Percentiles rank a stretch among this genome's conserved stretches.
These are phyloP conservation scores for Rhabdomys dilectus DNA, from an alignment of 2,113 vertebrate species.

Conservation along the genomic window DNA sequence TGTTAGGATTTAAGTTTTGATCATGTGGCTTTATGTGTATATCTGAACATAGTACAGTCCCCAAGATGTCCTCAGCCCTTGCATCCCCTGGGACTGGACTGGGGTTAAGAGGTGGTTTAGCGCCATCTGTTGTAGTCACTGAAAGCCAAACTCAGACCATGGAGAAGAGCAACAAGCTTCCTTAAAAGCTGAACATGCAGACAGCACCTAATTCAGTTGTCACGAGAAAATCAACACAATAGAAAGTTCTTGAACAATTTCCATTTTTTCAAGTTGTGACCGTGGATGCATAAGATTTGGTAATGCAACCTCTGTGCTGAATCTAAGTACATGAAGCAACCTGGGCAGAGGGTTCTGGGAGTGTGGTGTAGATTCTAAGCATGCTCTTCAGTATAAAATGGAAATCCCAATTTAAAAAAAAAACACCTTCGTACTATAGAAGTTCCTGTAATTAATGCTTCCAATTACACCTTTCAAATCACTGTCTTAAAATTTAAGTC, in stretches of 20 bases:
- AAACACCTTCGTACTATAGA: background rate
- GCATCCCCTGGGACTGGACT: too few species aligned
- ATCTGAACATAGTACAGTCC: background rate
- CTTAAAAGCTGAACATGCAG: background rate
- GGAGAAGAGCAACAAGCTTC: background rate
- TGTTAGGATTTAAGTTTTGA: background rate
- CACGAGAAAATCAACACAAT: background rate
- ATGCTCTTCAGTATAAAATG: background rate
- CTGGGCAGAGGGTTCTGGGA: background rate
- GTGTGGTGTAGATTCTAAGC: conserved; percentile 11
- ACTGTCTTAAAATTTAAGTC: conserved; percentile 39
- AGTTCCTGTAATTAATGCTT: background rate
- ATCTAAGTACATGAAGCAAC: background rate
- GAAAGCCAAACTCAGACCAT: background rate
- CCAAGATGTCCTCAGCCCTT: too few species aligned
- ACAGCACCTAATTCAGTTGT: background rate
- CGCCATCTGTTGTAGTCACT: background rate
- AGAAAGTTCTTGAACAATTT: background rate
- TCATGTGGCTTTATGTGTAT: background rate
- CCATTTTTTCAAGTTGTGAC: background rate
- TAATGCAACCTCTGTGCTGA: background rate
- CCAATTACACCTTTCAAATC: conserved; percentile 24
- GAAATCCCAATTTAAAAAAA: background rate
- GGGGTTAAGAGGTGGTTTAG: background rate
- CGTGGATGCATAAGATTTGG: background rate